Percentiles rank a stretch among this genome's conserved stretches.
These are phyloP conservation scores for Athripsodes cinereus DNA, from an alignment of 2,888 invertebrate genomes.

Conservation along the genomic window DNA sequence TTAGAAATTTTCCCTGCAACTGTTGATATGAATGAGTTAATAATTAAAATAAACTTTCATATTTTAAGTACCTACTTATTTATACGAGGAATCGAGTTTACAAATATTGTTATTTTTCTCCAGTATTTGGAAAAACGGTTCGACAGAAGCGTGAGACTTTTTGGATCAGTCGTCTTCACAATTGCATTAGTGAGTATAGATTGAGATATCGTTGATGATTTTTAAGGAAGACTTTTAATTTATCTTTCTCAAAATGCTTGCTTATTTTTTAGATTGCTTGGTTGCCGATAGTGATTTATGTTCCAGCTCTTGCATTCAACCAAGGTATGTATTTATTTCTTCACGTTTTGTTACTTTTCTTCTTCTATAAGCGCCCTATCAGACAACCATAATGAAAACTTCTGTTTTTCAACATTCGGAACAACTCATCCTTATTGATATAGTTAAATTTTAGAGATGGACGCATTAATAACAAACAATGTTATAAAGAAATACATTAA, in stretches of 20 bases:
- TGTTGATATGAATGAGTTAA: no score
- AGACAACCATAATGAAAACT: not conserved
- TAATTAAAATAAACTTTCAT: no score
- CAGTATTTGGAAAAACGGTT: constrained; percentile 69
- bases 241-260: not conserved
- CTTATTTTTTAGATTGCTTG: constrained; percentile 56
- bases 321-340: constrained; percentile 56
- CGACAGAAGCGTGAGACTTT: constrained; percentile 60
- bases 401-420: no score
- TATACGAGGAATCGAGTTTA: no score
- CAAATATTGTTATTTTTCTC: constrained; percentile 32
- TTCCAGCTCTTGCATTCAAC: constrained; percentile 73
- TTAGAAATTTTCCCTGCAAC: no score
- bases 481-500: no score
- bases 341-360: no score
- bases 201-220: not conserved
- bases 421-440: no score
- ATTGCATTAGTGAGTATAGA: constrained; percentile 54
- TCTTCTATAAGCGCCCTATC: no score
- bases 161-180: constrained; percentile 64
- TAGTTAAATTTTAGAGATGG: no score
- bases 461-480: no score
- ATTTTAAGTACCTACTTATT: no score
- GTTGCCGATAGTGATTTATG: constrained; percentile 72
- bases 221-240: not conserved